A percentile compares a stretch with the other conserved stretches of the same genome.
phyloP scores from a whole-genome alignment of 30 jellyfish, hydroid and myxozoan species.

The Turritopsis rubra region DNA sequence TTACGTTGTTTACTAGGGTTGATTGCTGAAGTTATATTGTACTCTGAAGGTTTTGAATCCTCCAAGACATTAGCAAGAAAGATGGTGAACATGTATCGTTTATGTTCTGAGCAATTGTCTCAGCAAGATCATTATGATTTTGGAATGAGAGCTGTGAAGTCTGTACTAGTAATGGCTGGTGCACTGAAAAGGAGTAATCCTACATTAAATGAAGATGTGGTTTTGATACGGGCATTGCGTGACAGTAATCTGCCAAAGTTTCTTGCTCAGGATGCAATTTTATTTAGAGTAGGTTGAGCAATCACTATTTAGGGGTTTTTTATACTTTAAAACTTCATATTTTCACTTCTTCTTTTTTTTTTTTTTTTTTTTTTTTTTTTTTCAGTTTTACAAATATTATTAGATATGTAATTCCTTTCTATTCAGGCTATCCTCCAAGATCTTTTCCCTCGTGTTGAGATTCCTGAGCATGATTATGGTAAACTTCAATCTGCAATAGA shows the following conservation, averaged over 20 bases:
- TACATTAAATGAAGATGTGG: constrained; percentile 79
- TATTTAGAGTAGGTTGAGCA: constrained; percentile 44
- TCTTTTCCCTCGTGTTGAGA: constrained; percentile 92
- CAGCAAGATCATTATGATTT: constrained; percentile 98
- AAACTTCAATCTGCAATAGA: constrained; percentile 77
- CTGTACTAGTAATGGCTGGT: constrained; percentile 99
- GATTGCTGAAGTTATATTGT: constrained; percentile 92
- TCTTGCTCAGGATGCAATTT: constrained; percentile 84
- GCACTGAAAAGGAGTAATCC: constrained; percentile 93
- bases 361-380: too few species aligned
- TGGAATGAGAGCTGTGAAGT: constrained; percentile 99
- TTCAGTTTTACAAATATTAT: too few species aligned
- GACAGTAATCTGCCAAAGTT: constrained; percentile 96
- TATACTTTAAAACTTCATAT: too few species aligned
- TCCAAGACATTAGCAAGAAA: constrained; percentile 89
- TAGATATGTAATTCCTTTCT: background rate
- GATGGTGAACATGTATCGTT: constrained; percentile 96
- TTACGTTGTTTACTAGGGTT: constrained; percentile 45
- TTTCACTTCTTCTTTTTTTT: background rate
- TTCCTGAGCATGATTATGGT: constrained; percentile 96
- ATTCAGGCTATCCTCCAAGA: constrained; percentile 91
- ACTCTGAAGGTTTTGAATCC: constrained; percentile 98
- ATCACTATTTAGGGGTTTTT: too few species aligned
- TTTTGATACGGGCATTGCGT: constrained; percentile 86
- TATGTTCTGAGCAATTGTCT: constrained; percentile 97